Conservation (phyloP, 2,797 vertebrate species). For the Pachyuromys duprasi region DNA sequence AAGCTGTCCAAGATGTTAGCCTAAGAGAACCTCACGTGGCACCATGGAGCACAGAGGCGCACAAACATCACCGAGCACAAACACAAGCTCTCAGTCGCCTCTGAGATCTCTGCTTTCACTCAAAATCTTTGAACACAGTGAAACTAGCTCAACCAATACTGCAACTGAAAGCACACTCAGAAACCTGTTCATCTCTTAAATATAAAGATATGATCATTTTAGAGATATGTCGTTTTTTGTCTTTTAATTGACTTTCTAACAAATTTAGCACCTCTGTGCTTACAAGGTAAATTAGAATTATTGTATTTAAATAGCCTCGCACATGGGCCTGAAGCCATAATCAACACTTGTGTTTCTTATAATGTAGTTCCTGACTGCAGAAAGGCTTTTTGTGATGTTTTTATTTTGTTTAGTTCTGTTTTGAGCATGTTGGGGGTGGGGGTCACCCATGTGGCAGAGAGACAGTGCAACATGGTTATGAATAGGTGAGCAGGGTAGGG, state of each 20-base stretch:
- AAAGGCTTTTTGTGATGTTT: neutral
- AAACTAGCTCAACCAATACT: neutral
- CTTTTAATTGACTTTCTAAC: neutral
- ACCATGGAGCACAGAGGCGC: neutral
- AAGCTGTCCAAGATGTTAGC: constrained; percentile 42
- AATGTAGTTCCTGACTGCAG: too few relatives aligned
- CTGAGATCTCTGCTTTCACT: neutral
- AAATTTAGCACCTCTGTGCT: neutral
- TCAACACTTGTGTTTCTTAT: neutral
- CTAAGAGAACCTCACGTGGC: neutral
- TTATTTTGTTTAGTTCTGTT: too few relatives aligned
- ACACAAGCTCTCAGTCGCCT: neutral
- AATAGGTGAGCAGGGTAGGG: neutral
- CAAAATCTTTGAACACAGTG: neutral
- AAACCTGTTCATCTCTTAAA: constrained; percentile 6
- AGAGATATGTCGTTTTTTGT: neutral
- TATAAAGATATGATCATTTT: constrained; percentile 2
- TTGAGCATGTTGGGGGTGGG: too few relatives aligned
- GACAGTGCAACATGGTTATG: neutral
- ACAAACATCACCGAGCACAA: neutral
- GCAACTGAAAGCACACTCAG: neutral
- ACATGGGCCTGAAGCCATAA: neutral
- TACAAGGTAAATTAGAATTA: neutral
- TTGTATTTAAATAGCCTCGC: neutral
- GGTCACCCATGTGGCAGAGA: neutral